Evolutionary conservation across 2,888 invertebrate genomes (phyloP).

Genomic region (Drosophila trichaetosa): DNA sequence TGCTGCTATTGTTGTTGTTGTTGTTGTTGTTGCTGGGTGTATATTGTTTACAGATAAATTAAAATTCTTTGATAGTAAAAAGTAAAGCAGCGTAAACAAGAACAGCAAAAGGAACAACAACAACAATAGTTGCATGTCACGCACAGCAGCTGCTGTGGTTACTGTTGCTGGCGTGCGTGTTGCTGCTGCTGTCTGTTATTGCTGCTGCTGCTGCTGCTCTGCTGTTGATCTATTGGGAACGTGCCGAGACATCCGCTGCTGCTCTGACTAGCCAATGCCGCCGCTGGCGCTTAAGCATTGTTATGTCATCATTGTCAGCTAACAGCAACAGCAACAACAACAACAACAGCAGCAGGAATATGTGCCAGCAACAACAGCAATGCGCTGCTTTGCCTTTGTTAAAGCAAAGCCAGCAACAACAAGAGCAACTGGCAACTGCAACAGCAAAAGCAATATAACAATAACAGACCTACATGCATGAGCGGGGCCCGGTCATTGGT

Average conservation of each 20-base stretch:
- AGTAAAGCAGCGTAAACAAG: constrained; percentile 47
- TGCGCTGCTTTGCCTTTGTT: constrained; percentile 45
- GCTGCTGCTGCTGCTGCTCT: constrained; percentile 23
- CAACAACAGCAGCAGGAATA: constrained; percentile 38
- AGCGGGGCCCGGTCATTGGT: constrained; percentile 58
- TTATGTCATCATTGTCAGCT: constrained; percentile 78
- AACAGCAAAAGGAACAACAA: constrained; percentile 21
- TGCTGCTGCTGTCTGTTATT: constrained; percentile 41
- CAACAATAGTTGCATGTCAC: constrained; percentile 57
- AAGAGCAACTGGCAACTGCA: constrained; percentile 10
- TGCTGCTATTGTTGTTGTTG: constrained; percentile 22
- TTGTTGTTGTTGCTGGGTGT: constrained; percentile 27
- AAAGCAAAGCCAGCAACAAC: constrained; percentile 50
- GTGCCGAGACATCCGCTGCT: constrained; percentile 72
- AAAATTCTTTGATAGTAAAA: constrained; percentile 76
- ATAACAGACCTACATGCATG: constrained; percentile 63
- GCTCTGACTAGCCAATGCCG: constrained; percentile 61
- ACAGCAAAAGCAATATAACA: background rate
- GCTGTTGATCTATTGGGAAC: constrained; percentile 76
- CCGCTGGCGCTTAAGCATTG: constrained; percentile 76
- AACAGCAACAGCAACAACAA: constrained; percentile 43
- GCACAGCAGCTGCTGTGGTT: constrained; percentile 46
- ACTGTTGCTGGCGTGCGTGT: constrained; percentile 38
- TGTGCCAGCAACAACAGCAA: constrained; percentile 56
- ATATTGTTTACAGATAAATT: constrained; percentile 77